Percentiles rank a stretch among this genome's conserved stretches.
Conservation (phyloP, 1,140 invertebrate species). For the Hycleus phaleratus region DNA sequence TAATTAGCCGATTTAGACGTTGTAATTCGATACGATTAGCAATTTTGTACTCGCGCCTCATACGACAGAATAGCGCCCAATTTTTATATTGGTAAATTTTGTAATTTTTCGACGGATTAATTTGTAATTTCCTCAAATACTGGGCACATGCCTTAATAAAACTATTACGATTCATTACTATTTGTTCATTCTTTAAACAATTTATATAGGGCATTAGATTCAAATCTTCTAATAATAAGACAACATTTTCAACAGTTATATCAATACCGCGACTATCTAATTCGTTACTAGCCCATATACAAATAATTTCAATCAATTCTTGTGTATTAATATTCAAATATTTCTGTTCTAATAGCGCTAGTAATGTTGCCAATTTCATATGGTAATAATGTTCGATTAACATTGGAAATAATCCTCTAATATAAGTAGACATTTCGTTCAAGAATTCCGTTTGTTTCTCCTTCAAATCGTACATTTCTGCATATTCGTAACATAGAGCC, state of each 20-base stretch:
- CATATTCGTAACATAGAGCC: slow-evolving; percentile 46
- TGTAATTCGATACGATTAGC: slow-evolving; percentile 22
- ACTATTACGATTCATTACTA: background rate
- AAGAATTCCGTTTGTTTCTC: slow-evolving; percentile 41
- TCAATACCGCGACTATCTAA: slow-evolving; percentile 41
- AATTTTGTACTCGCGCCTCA: slow-evolving; percentile 24
- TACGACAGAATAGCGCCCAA: slow-evolving; percentile 12
- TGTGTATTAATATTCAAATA: slow-evolving; percentile 44
- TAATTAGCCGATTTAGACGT: slow-evolving; percentile 13
- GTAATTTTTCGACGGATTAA: background rate
- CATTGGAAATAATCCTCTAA: slow-evolving; percentile 42
- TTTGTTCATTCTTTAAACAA: background rate
- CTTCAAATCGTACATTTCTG: slow-evolving; percentile 46
- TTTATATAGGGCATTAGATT: slow-evolving; percentile 22
- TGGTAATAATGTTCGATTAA: slow-evolving; percentile 35
- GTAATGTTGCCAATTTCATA: slow-evolving; percentile 42
- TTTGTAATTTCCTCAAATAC: background rate
- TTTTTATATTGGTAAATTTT: background rate
- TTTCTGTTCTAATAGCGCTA: slow-evolving; percentile 42
- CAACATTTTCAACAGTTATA: slow-evolving; percentile 38
- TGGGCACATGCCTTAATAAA: background rate
- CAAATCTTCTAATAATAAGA: slow-evolving; percentile 40
- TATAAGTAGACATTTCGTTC: slow-evolving; percentile 44
- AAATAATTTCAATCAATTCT: slow-evolving; percentile 42
- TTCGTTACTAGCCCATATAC: slow-evolving; percentile 45